Conservation (phyloP, 1,140 invertebrate genomes). For the Halesus radiatus region DNA sequence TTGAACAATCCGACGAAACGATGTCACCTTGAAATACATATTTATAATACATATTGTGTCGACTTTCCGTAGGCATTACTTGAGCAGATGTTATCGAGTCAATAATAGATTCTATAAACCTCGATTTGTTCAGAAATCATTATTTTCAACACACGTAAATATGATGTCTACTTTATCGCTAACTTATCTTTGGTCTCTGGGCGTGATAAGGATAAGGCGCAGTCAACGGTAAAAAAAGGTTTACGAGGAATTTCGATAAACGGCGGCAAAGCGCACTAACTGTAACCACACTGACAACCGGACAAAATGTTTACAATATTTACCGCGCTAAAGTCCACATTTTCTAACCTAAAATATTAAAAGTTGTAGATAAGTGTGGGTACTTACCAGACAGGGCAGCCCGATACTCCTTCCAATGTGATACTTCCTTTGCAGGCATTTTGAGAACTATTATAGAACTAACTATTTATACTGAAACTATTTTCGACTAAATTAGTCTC, state of each 20-base stretch:
- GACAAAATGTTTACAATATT: not conserved
- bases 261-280: not conserved
- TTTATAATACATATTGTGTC: too few relatives aligned
- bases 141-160: too few relatives aligned
- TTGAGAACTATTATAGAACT: slow-evolving; percentile 18
- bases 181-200: too few relatives aligned
- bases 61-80: too few relatives aligned
- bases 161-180: too few relatives aligned
- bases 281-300: not conserved
- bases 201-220: too few relatives aligned
- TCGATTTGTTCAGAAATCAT: too few relatives aligned
- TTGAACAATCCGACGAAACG: too few relatives aligned
- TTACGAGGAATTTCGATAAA: not conserved
- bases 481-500: not conserved
- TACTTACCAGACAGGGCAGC: slow-evolving; percentile 69
- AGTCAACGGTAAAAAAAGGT: too few relatives aligned
- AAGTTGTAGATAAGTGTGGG: slow-evolving; percentile 45
- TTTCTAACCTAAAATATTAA: not conserved
- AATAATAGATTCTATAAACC: too few relatives aligned
- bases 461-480: slow-evolving; percentile 16
- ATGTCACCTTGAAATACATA: too few relatives aligned
- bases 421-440: slow-evolving; percentile 23
- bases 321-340: slow-evolving; percentile 39
- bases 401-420: slow-evolving; percentile 71
- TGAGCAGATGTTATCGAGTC: too few relatives aligned